Conservation (phyloP, 2,888 invertebrate species). For the Torymus auratus region DNA sequence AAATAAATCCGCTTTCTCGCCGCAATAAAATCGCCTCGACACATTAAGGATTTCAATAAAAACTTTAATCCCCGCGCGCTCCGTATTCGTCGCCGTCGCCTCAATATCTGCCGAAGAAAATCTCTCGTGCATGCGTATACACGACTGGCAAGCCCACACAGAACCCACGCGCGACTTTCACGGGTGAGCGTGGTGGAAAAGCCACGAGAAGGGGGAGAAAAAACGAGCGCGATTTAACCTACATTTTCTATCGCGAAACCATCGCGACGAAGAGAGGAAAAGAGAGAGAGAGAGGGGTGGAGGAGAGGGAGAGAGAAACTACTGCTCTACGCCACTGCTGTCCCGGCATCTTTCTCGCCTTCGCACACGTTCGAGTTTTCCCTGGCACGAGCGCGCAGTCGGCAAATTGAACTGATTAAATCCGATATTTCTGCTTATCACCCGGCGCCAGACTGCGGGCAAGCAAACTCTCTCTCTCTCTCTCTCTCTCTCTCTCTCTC, state of each 20-base stretch:
- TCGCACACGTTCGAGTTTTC: neutral
- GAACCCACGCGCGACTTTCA: too few relatives aligned
- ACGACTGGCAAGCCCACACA: too few relatives aligned
- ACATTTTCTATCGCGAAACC: constrained; percentile 15
- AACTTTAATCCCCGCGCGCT: constrained; percentile 18
- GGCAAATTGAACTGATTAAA: constrained; percentile 59
- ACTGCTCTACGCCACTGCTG: too few relatives aligned
- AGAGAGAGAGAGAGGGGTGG: too few relatives aligned
- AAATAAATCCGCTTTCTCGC: too few relatives aligned
- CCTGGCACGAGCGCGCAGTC: constrained; percentile 14
- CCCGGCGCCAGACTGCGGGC: constrained; percentile 42
- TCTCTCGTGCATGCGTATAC: too few relatives aligned
- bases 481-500: neutral
- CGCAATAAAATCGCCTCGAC: neutral
- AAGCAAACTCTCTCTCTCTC: constrained; percentile 13
- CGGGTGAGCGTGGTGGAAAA: too few relatives aligned
- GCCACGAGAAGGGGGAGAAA: constrained; percentile 17
- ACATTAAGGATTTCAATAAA: constrained; percentile 24
- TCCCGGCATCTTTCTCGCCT: neutral
- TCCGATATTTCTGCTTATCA: constrained; percentile 58
- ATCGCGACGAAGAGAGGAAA: neutral
- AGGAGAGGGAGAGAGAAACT: too few relatives aligned
- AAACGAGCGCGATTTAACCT: constrained; percentile 44
- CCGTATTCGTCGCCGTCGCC: neutral
- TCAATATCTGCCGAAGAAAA: neutral